A percentile compares a stretch with the other conserved stretches of the same genome.
These are phyloP conservation scores for Esperia sulphurella DNA, from an alignment of 2,888 invertebrate species.

Conservation along the genomic window DNA sequence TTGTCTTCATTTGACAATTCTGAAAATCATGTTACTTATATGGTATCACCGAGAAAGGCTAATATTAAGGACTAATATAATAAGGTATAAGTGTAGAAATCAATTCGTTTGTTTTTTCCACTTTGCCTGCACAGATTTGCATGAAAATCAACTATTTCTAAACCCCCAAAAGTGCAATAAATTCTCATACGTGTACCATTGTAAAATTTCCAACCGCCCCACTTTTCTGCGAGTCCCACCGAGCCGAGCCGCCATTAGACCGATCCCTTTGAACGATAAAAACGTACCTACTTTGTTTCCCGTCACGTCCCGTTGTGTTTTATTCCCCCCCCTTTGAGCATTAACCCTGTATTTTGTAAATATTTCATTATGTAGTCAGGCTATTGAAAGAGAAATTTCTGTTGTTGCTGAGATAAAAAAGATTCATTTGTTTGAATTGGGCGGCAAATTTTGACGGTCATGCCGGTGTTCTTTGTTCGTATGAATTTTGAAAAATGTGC, in stretches of 20 bases:
- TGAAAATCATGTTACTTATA: too few species aligned
- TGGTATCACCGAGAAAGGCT: background rate
- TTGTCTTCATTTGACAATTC: too few species aligned
- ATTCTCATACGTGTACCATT: conserved; percentile 3
- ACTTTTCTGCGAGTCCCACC: conserved; percentile 36
- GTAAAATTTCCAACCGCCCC: conserved; percentile 28
- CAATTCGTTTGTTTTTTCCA: too few species aligned
- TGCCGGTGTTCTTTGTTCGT: conserved; percentile 39
- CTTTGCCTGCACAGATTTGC: background rate
- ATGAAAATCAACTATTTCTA: background rate
- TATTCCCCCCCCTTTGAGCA: conserved; percentile 52
- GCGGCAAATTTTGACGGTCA: conserved; percentile 48
- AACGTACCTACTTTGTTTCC: conserved; percentile 66
- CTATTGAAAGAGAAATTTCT: conserved; percentile 51
- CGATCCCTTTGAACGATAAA: conserved; percentile 65
- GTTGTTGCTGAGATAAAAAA: conserved; percentile 52
- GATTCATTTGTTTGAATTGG: conserved; percentile 54
- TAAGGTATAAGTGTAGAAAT: too few species aligned
- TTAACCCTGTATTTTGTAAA: conserved; percentile 56
- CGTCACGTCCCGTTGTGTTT: conserved; percentile 69
- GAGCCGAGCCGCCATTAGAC: conserved; percentile 55
- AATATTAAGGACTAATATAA: too few species aligned
- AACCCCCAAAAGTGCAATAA: conserved; percentile 5
- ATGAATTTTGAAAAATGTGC: background rate
- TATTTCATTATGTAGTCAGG: conserved; percentile 57